These are phyloP conservation scores for Lerema accius DNA, from an alignment of 1,140 invertebrate species.

Conservation along the genomic window DNA sequence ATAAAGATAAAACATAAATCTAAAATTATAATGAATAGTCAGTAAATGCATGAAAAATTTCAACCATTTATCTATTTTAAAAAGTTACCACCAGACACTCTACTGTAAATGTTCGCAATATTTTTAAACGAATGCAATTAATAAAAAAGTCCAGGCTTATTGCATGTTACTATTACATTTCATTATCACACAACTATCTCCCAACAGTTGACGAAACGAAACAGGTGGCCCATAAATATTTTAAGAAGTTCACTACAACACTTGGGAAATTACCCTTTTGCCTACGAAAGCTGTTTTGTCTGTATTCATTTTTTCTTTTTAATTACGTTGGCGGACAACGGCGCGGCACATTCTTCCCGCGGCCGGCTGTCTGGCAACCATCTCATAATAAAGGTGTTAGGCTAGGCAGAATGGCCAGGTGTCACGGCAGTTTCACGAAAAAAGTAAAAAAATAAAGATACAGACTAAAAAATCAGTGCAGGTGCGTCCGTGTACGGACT, in stretches of 20 bases:
- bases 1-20: too few species aligned
- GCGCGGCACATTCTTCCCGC: constrained; percentile 43
- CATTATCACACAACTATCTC: constrained; percentile 32
- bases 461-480: constrained; percentile 73
- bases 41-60: too few species aligned
- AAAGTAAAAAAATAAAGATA: constrained; percentile 63
- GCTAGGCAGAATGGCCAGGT: constrained; percentile 67
- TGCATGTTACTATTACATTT: constrained; percentile 22
- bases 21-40: too few species aligned
- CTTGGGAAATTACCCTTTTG: constrained; percentile 37
- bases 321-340: constrained; percentile 40
- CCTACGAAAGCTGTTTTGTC: constrained; percentile 34
- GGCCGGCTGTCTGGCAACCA: constrained; percentile 51
- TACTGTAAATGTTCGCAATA: too few species aligned
- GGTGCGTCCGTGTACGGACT: constrained; percentile 51
- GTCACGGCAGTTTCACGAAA: constrained; percentile 59
- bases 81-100: too few species aligned
- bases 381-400: constrained; percentile 44
- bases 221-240: constrained; percentile 34
- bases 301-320: constrained; percentile 42
- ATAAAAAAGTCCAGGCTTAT: constrained; percentile 15
- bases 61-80: too few species aligned
- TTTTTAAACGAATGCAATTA: too few species aligned
- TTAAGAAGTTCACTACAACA: constrained; percentile 31
- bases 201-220: constrained; percentile 30